Conservation (phyloP, 2,888 invertebrate species). For the Nomada lathburiana region DNA sequence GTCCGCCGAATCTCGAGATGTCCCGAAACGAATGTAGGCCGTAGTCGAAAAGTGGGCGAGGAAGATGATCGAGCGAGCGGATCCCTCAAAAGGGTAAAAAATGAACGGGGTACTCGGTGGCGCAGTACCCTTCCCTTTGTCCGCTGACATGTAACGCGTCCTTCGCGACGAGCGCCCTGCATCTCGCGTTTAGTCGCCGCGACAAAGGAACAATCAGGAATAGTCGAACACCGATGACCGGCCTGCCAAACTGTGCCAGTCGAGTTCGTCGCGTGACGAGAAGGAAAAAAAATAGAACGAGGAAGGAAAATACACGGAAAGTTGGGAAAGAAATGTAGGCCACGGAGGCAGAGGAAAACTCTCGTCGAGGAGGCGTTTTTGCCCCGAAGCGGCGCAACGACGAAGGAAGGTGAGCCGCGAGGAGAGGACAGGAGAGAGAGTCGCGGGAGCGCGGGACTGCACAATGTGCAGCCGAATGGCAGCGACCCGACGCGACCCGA, state of each 20-base stretch:
- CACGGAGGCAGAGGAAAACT: neutral
- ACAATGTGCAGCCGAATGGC: slow-evolving; percentile 48
- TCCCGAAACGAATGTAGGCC: slow-evolving; percentile 5
- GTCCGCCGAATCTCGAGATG: neutral
- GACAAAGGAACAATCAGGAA: neutral
- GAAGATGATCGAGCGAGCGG: neutral
- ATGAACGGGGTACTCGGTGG: neutral
- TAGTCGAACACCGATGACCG: neutral
- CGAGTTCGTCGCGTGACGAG: too few relatives aligned
- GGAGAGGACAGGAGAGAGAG: neutral
- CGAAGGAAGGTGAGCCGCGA: neutral
- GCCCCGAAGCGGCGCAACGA: neutral
- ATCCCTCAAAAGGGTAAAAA: neutral
- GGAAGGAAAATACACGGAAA: neutral
- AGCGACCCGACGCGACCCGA: neutral
- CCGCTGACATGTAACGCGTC: neutral
- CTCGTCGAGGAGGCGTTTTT: neutral
- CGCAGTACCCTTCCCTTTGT: neutral
- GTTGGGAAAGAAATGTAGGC: slow-evolving; percentile 20
- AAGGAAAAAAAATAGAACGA: accelerated
- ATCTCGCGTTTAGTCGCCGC: neutral
- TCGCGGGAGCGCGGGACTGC: slow-evolving; percentile 38
- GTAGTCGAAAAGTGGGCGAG: neutral
- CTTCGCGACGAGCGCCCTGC: too few relatives aligned
- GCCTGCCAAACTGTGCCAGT: neutral